Evolutionary conservation across 2,113 vertebrate genomes (phyloP).

Genomic region (Atherinomorus stipes): DNA sequence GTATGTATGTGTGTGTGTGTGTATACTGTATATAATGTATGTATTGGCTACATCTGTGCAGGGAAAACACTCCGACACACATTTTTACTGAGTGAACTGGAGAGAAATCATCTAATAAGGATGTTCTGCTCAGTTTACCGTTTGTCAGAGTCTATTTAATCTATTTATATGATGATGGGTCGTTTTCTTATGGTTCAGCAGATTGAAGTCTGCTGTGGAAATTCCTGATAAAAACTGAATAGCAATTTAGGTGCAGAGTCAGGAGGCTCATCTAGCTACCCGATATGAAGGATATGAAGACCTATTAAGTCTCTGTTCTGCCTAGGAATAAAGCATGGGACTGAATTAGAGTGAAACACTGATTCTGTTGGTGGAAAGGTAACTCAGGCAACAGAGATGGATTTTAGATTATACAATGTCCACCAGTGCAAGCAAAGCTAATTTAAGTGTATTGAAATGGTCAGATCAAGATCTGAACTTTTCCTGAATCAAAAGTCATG

Average conservation of each 20-base stretch:
- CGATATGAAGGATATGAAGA: constrained; percentile 41
- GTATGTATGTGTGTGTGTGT: too few species aligned
- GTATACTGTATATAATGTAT: too few species aligned
- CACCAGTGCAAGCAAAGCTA: not conserved
- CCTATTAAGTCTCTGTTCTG: constrained; percentile 40
- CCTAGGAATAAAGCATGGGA: constrained; percentile 43
- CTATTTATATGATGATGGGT: not conserved
- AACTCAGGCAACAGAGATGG: not conserved
- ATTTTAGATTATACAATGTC: constrained; percentile 22
- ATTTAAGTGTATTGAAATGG: constrained; percentile 13
- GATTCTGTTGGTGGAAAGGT: constrained; percentile 17
- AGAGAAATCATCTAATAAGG: too few species aligned
- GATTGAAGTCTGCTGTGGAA: constrained; percentile 7
- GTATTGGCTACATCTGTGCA: too few species aligned
- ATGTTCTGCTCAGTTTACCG: not conserved
- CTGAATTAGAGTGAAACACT: constrained; percentile 51
- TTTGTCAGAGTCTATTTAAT: not conserved
- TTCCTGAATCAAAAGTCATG: not conserved
- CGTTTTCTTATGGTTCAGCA: not conserved
- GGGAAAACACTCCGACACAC: too few species aligned
- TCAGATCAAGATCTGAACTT: constrained; percentile 10
- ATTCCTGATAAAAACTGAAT: constrained; percentile 32
- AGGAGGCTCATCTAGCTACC: constrained; percentile 34
- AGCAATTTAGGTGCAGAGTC: constrained; percentile 41
- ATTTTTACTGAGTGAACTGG: too few species aligned